A percentile compares a stretch with the other conserved stretches of the same genome.
phyloP scores from a whole-genome alignment of 2,113 vertebrate species.

The Theristicus caerulescens region DNA sequence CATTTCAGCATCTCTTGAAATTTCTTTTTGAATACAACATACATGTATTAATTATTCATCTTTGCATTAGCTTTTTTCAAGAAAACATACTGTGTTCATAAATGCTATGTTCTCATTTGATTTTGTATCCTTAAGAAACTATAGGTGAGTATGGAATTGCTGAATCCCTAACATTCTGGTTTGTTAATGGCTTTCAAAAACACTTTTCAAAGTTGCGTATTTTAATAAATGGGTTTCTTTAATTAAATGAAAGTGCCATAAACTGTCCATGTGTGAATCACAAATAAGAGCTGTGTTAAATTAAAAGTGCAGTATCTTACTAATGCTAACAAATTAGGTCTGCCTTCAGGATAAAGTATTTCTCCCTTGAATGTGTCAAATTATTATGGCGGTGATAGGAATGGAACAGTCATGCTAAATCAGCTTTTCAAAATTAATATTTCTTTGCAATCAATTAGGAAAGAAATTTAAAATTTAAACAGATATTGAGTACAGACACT shows the following conservation, averaged over 20 bases:
- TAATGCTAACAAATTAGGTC: slow-evolving; percentile 79
- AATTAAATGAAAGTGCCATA: slow-evolving; percentile 72
- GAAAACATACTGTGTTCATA: slow-evolving; percentile 41
- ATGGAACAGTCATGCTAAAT: slow-evolving; percentile 55
- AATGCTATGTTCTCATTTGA: slow-evolving; percentile 37
- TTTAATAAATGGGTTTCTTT: slow-evolving; percentile 67
- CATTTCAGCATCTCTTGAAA: slow-evolving; percentile 8
- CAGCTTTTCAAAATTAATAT: slow-evolving; percentile 67
- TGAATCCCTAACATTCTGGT: background rate
- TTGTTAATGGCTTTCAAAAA: slow-evolving; percentile 57
- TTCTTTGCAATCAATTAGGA: slow-evolving; percentile 66
- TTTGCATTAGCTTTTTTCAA: slow-evolving; percentile 48
- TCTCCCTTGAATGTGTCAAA: slow-evolving; percentile 55
- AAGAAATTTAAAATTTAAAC: slow-evolving; percentile 45
- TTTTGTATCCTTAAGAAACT: slow-evolving; percentile 29
- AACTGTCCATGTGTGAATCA: slow-evolving; percentile 69
- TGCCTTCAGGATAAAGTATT: slow-evolving; percentile 53
- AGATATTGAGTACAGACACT: background rate
- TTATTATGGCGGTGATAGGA: slow-evolving; percentile 44
- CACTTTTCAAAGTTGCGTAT: slow-evolving; percentile 32
- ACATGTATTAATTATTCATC: background rate
- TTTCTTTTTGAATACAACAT: slow-evolving; percentile 37
- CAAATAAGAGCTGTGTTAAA: slow-evolving; percentile 69
- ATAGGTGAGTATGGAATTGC: background rate
- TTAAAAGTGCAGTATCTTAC: slow-evolving; percentile 66